phyloP scores from a whole-genome alignment of 2,888 invertebrate genomes.

The Miltochrista miniata region DNA sequence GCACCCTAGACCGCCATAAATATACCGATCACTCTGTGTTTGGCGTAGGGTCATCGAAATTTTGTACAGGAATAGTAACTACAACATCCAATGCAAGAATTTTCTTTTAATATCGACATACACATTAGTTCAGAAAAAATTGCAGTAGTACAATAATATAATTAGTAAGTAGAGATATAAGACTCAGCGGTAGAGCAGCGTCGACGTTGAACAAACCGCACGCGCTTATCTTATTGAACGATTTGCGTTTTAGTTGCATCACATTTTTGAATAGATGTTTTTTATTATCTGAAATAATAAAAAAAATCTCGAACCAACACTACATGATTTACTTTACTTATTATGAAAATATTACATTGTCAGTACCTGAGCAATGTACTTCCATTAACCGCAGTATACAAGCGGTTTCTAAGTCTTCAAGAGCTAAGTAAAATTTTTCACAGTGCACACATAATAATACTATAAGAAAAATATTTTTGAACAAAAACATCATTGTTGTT shows the following conservation, averaged over 20 bases:
- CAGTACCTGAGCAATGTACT: background rate
- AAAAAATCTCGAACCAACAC: background rate
- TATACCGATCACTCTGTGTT: no score
- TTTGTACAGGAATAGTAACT: no score
- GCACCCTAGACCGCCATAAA: no score
- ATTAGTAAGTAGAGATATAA: slow-evolving; percentile 1
- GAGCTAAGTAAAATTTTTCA: slow-evolving; percentile 31
- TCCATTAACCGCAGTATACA: slow-evolving; percentile 6
- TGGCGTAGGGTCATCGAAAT: no score
- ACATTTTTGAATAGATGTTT: slow-evolving; percentile 1
- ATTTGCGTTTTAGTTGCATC: background rate
- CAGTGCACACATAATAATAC: slow-evolving; percentile 21
- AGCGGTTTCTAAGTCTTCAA: slow-evolving; percentile 19
- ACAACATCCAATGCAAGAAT: background rate
- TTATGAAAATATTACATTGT: background rate
- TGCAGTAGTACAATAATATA: slow-evolving; percentile 11
- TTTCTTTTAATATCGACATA: background rate
- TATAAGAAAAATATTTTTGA: slow-evolving; percentile 24
- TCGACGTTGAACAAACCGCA: slow-evolving; percentile 9
- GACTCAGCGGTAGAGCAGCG: background rate
- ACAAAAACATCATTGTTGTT: background rate
- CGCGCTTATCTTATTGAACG: slow-evolving; percentile 7
- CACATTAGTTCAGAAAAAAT: slow-evolving; percentile 1
- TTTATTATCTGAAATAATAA: slow-evolving; percentile 3
- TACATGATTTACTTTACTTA: background rate